Percentiles rank a stretch among this genome's conserved stretches.
These are phyloP conservation scores for Achlya flavicornis DNA, from an alignment of 2,888 invertebrate genomes.

Conservation along the genomic window DNA sequence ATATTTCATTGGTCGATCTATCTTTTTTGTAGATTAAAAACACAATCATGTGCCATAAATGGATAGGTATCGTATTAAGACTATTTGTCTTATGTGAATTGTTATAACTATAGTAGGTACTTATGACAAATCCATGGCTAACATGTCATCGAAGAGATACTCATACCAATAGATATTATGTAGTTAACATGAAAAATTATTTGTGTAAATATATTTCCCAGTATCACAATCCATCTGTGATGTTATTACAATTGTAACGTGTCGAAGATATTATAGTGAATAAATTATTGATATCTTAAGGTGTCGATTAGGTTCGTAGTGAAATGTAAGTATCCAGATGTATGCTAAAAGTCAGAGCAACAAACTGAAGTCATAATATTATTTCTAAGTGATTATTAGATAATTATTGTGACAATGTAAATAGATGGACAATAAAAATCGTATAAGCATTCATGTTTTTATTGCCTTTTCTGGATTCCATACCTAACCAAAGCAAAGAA, in stretches of 20 bases:
- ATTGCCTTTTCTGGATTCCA: no score
- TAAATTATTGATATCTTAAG: slow-evolving; percentile 68
- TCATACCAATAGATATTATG: slow-evolving; percentile 59
- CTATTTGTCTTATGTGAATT: background rate
- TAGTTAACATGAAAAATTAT: slow-evolving; percentile 49
- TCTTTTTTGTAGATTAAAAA: background rate
- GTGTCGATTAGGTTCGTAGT: slow-evolving; percentile 40
- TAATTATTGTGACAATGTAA: slow-evolving; percentile 63
- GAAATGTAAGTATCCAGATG: slow-evolving; percentile 39
- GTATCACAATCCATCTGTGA: slow-evolving; percentile 64
- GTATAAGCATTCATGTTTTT: slow-evolving; percentile 1
- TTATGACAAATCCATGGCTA: background rate
- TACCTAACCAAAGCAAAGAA: no score
- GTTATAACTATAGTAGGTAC: background rate
- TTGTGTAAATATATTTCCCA: slow-evolving; percentile 57
- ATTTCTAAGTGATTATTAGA: slow-evolving; percentile 43
- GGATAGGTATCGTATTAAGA: slow-evolving; percentile 1
- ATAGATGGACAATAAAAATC: slow-evolving; percentile 59
- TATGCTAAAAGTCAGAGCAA: slow-evolving; percentile 45
- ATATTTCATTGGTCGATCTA: background rate
- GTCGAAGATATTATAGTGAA: slow-evolving; percentile 36
- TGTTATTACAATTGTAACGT: slow-evolving; percentile 33
- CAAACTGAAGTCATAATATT: slow-evolving; percentile 62
- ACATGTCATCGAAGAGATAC: slow-evolving; percentile 28
- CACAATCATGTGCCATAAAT: slow-evolving; percentile 40